These are phyloP conservation scores for Phylloscopus trochiloides DNA, from an alignment of 2,113 vertebrate genomes.

Conservation along the genomic window DNA sequence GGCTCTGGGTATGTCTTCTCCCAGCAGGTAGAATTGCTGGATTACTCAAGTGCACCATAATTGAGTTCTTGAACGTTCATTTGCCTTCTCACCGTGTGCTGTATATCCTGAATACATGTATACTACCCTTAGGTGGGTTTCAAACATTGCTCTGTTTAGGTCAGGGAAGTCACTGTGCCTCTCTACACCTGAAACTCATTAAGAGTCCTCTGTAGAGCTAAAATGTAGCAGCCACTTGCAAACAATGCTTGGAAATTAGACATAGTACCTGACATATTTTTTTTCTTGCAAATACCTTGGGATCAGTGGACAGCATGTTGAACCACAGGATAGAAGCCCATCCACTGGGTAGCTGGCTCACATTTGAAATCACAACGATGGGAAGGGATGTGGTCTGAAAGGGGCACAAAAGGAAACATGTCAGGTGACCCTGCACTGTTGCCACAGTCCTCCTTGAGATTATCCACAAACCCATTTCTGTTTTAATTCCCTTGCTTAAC, in stretches of 20 bases:
- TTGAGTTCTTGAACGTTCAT: neutral
- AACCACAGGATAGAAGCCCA: slow-evolving; percentile 99
- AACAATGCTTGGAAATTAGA: neutral
- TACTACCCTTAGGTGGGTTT: neutral
- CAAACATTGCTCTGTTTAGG: neutral
- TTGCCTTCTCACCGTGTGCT: neutral
- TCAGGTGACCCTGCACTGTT: neutral
- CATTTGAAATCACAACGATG: slow-evolving; percentile 94
- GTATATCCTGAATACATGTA: neutral
- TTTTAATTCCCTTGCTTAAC: neutral
- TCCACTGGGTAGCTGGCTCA: slow-evolving; percentile 94
- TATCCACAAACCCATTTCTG: neutral
- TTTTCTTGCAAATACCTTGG: slow-evolving; percentile 77
- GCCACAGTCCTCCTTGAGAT: neutral
- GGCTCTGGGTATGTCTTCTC: neutral
- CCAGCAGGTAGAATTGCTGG: neutral
- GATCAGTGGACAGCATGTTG: slow-evolving; percentile 92
- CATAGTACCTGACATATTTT: neutral
- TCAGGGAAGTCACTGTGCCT: neutral
- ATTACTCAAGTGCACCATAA: neutral
- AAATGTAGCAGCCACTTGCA: neutral
- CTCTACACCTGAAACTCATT: neutral
- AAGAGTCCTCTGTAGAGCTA: neutral
- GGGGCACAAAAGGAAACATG: neutral
- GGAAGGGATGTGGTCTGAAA: slow-evolving; percentile 89